These are phyloP conservation scores for Rhinoptilus africanus DNA, from an alignment of 2,113 vertebrate species.

Conservation along the genomic window DNA sequence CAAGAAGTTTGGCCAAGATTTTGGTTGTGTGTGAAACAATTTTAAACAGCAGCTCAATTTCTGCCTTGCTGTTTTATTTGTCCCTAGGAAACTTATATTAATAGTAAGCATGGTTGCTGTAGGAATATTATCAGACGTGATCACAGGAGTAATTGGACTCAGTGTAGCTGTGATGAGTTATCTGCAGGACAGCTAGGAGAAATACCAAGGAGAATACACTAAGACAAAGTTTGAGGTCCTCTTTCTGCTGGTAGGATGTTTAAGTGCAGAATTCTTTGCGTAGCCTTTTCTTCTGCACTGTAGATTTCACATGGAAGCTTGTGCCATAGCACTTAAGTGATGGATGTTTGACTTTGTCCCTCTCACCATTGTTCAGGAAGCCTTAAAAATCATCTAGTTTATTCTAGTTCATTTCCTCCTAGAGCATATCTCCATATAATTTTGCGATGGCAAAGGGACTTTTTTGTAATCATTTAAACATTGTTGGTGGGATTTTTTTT, in stretches of 20 bases:
- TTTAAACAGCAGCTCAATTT: neutral
- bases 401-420: neutral
- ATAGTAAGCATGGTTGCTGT: neutral
- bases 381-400: neutral
- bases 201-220: neutral
- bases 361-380: neutral
- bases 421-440: neutral
- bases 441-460: neutral
- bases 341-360: neutral
- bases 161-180: neutral
- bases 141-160: neutral
- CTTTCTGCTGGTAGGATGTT: neutral
- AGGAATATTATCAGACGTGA: neutral
- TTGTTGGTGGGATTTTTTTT: neutral
- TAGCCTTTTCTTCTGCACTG: neutral
- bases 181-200: rapidly evolving
- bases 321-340: neutral
- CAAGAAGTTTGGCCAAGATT: neutral
- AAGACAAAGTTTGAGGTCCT: neutral
- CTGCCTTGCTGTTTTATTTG: neutral
- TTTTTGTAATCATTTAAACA: rapidly evolving
- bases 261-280: neutral
- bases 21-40: rapidly evolving
- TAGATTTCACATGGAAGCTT: neutral
- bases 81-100: neutral